Conservation (phyloP, 2,797 vertebrate genomes). For the Ptychadena robeensis region DNA sequence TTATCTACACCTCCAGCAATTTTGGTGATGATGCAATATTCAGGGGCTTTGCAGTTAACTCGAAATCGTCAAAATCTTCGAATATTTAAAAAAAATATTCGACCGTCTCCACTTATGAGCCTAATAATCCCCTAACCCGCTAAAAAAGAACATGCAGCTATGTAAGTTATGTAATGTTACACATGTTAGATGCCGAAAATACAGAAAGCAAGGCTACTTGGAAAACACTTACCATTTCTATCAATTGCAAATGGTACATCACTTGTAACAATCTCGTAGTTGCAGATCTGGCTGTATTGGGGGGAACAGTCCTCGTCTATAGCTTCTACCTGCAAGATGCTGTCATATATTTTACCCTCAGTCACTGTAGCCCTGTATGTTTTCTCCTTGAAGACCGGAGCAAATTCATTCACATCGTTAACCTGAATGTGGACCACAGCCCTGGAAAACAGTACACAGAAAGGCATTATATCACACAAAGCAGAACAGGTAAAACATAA, state of each 20-base stretch:
- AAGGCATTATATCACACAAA: not conserved
- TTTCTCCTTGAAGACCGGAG: constrained; percentile 88
- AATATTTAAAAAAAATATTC: no score
- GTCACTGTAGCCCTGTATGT: constrained; percentile 86
- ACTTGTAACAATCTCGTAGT: constrained; percentile 88
- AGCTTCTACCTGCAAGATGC: constrained; percentile 94
- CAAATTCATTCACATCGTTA: constrained; percentile 94
- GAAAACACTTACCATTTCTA: constrained; percentile 86
- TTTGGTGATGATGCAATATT: no score
- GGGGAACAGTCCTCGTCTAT: constrained; percentile 93
- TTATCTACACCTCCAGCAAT: no score
- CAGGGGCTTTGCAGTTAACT: no score
- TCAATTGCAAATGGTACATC: constrained; percentile 93
- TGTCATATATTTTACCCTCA: constrained; percentile 94
- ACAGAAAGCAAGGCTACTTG: not conserved
- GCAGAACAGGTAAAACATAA: not conserved
- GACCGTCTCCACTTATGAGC: no score
- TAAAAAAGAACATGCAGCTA: not conserved
- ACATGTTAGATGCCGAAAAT: not conserved
- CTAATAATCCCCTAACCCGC: not conserved
- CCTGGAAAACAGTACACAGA: constrained; percentile 69
- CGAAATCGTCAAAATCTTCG: no score
- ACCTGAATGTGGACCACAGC: constrained; percentile 97
- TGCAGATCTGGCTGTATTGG: constrained; percentile 96
- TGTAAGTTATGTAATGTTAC: not conserved